Evolutionary conservation across 1,140 invertebrate species (phyloP), one percentile per base, ranked within the genome.

Genomic region (Laupala kohalensis): DNA sequence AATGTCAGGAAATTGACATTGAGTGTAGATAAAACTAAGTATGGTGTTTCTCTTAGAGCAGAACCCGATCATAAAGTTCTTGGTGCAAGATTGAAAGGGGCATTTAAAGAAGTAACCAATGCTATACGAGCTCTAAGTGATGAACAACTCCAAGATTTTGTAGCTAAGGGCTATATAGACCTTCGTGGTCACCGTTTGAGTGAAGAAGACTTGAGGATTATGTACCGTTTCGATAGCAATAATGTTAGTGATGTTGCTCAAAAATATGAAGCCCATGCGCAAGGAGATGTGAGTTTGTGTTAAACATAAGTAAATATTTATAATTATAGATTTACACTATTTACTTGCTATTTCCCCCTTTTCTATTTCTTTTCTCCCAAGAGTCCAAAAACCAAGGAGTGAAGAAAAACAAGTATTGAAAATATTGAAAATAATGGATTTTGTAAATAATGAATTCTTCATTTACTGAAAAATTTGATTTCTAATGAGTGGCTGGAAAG

Each of bases 1-100:
- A 99, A 99, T 82, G 90, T 99, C 0, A 89, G 89, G 70, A 88
- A 87, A 75, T 79, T 99, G n/a, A 93, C 90, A 0, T 84, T 95
- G 0, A 96, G 95, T 15, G 90, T 88, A 13, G 93, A 99, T 76
- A 99, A 99, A 80, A 84, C 90, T 69, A 92, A 91, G 74, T 99
- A 96, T 82, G 95, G 96, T 15, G 94, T 99, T 23, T 88, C 87
- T n/a, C 79, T 99, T 25, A 87, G 89, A 78, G 97, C 96, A 3
- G 95, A 99, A 78, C 95, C 96, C 0, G 95, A 99, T 82, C 88
- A 91, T 78, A 92, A 90, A 81, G 82, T 85, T 5, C 85, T 99
- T 1, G 97, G 97, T 4, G 84, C 88, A n/a, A 84, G 94, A 71
- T 82, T 96, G 15, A 96, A 96, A 81, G 89, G 88, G 0, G 92